A percentile compares a stretch with the other conserved stretches of the same genome.
These are phyloP conservation scores for Catagonus wagneri DNA, from an alignment of 2,113 vertebrate genomes.

Conservation along the genomic window DNA sequence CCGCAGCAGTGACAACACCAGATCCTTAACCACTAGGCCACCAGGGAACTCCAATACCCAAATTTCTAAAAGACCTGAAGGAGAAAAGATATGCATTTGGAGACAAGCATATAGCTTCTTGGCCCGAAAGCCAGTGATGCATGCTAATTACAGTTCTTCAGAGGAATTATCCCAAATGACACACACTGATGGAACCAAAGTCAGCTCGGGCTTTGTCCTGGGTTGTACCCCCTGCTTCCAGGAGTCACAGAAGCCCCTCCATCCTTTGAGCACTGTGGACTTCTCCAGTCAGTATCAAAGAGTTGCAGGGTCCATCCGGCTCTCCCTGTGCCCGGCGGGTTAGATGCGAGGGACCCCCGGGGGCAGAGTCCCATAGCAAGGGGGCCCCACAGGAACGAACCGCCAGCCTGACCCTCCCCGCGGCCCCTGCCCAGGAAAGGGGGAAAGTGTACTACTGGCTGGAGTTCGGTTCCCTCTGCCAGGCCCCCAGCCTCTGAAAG, in stretches of 20 bases:
- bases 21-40: no score
- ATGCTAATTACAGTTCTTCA: neutral
- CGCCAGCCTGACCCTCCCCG: neutral
- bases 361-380: neutral
- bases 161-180: neutral
- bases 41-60: neutral
- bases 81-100: neutral
- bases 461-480: neutral
- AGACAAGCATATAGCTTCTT: neutral
- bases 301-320: neutral
- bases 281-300: neutral
- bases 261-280: neutral
- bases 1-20: no score
- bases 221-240: neutral
- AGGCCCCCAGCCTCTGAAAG: neutral
- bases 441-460: neutral
- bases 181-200: neutral
- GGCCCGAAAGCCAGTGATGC: neutral
- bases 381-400: neutral
- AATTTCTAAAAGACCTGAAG: neutral
- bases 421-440: neutral
- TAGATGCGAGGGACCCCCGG: neutral
- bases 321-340: neutral
- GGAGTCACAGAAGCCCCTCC: neutral
- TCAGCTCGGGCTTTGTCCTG: neutral